Base-by-base conservation (phyloP, 2,797 vertebrate species). In the Sitta carolinensis region DNA sequence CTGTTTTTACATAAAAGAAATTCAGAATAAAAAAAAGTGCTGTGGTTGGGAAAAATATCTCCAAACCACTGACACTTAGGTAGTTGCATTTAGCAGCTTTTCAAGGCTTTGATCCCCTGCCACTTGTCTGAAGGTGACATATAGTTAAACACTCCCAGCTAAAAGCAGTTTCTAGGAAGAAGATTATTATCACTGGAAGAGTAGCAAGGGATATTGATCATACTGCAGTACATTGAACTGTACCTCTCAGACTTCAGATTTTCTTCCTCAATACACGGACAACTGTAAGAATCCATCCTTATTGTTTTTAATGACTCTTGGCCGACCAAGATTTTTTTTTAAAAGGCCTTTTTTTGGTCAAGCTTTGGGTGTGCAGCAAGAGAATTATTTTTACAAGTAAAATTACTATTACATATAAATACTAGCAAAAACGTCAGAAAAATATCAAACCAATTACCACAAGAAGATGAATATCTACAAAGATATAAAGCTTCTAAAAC, bases 1-100 rank as follows among this genome's bases (percentile, higher is more conserved):
- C 79, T 81, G 91, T 83, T 92, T 90, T 69, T 84, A 90, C 50
- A 58, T 62, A 76, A 78, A 64, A 78, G 77, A 93, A 95, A 92
- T 34, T 90, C 77, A 67, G 74, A 94, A 80, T 61, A 59, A 89
- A 92, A 80, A 79, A 82, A 84, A 86, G 83, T 88, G 57, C 68
- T 87, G 92, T 79, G 74, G 55, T 54, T 88, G 62, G 66, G 38
- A 30, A 72, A 57, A 75, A 83, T 69, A 70, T n/a, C 74, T 27
- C 73, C 70, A 78, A 84, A 54, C 58, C 82, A 86, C 9, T 87
- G 82, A 92, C 89, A 84, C 75, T 95, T 93, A 45, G 68, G 58
- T 93, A 91, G 72, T 94, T 94, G 94, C 85, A 89, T 55, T 95
- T 89, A 97, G 83, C 85, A 90, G 88, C 70, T 95, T 95, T 95